Base-by-base conservation (phyloP, 2,797 vertebrate species). In the Pteronotus mesoamericanus region DNA sequence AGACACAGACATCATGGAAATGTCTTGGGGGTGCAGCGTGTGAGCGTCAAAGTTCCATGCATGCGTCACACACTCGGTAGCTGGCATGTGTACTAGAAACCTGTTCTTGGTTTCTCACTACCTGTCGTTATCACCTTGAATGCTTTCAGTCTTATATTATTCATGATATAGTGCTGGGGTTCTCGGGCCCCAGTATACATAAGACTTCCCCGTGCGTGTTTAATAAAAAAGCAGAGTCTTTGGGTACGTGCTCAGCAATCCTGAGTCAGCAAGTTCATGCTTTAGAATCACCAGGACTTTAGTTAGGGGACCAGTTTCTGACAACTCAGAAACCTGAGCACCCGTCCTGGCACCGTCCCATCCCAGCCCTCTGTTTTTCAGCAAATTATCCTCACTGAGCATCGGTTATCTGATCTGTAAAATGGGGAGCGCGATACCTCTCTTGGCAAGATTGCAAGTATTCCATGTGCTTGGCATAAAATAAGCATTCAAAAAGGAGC, bases 231-330 rank as follows among this genome's bases (percentile, higher is more conserved):
- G 9, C 48, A 89, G 78, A 7, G 46, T 53, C n/a, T 93, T 91
- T 87, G 86, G 80, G n/a, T 46, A 37, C 34, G 85, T 64, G 59
- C 92, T 92, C 69, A n/a, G 53, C 68, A 68, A 39, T 79, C 29
- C 42, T 7, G 46, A 75, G 53, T 59, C 61, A 6, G 46, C 64
- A 34, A 92, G n/a, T 87, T 64, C 61, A 26, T n/a, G 48, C 64
- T 66, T 71, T 66, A 42, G 46, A 68, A 79, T 66, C 11, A 84
- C 9, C 26, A 16, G 69, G 18, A n/a, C 69, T 16, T 53, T 16
- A 59, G 87, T 68, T 71, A 39, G 22, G 22, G 42, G 29, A 44
- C 46, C 37, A 0, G 32, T 26, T 55, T 80, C 89, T 78, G 93
- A 51, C 42, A 21, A 8, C 32, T 57, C 34, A 24, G 46, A 46